Evolutionary conservation across 2,797 vertebrate genomes (phyloP), one percentile per base, ranked within the genome.

Genomic region (Oryzias dopingdopingensis): DNA sequence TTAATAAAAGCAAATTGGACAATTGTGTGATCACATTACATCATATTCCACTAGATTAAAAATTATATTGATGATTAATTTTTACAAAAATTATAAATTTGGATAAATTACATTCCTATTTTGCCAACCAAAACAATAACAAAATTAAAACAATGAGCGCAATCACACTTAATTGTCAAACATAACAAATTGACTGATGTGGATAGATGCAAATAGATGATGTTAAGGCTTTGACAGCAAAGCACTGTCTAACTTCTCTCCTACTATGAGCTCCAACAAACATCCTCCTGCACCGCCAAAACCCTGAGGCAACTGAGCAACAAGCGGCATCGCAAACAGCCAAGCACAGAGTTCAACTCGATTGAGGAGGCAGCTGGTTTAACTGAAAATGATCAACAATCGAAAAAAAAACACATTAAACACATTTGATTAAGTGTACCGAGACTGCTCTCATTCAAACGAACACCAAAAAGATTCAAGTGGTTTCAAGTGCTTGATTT

Each of bases 241-340:
- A 13, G 42, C 37, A 42, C 32, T 44, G 45, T 49, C 29, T 56
- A 8, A 2, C 29, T 62, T 1, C 1, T 65, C 62, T 62, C n/a
- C 45, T 62, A 41, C 51, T 45, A 12, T 14, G 46, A 56, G 43
- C 23, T 12, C 7, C 52, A 32, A 68, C 47, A 58, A 64, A 56
- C 2, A 41, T 66, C 74, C 52, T 49, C 49, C 42, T 43, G 51
- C 22, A 57, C 53, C 47, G 69, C 70, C 50, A 63, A 49, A 65
- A 65, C 65, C 49, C 69, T 14, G 46, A 4, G 69, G 69, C 66
- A 55, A 12, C 64, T 65, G 26, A 71, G 65, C 72, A 60, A 78
- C 67, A 70, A 77, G 67, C 71, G 64, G 22, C 58, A 40, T 65
- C 46, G 70, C 51, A 78, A 58, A 68, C 68, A 78, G 68, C 6